Evolutionary conservation across 2,888 invertebrate genomes (phyloP), one percentile per base, ranked within the genome.

Genomic region (Timandra comae): DNA sequence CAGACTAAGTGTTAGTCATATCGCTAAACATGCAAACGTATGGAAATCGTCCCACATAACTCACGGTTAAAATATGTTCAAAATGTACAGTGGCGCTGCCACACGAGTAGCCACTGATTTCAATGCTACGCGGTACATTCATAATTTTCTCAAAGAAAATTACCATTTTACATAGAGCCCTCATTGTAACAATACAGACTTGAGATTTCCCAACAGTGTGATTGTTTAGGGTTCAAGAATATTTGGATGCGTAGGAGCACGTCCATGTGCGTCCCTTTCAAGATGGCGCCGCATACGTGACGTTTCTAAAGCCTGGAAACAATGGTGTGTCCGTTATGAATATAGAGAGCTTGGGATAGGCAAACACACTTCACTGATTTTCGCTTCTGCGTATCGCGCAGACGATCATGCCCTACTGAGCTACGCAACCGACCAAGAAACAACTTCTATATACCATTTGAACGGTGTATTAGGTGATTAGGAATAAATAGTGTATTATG

Each of bases 211-310:
- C 43, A 35, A 36, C 13, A 36, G 43, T 29, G 49, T 41, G 41
- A 56, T 61, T 52, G 54, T 59, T 54, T 41, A 52, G 49, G 46
- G 73, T 35, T 68, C 74, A 56, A 53, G 42, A 42, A 44, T 54
- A 52, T 63, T 61, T 75, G 77, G 76, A 54, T 61, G 56, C 49
- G 54, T 70, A 52, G 54, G 45, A 56, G 70, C 81, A 80, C 80
- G 82, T 81, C 68, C 74, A 66, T 71, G 70, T 80, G 80, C 80
- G 82, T 81, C 68, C 74, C 67, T 71, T 70, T 54, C 63, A 76
- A 75, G 67, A 74, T 75, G 80, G 80, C 79, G 78, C 73, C 70
- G 65, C 46, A 59, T 71, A 81, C 84, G 81, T 81, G 82, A 79
- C 74, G 67, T 62, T 69, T 68, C 61, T 58, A 65, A 67, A 63